Evolutionary conservation across 2,797 vertebrate genomes (phyloP).

Genomic region (Picus viridis): DNA sequence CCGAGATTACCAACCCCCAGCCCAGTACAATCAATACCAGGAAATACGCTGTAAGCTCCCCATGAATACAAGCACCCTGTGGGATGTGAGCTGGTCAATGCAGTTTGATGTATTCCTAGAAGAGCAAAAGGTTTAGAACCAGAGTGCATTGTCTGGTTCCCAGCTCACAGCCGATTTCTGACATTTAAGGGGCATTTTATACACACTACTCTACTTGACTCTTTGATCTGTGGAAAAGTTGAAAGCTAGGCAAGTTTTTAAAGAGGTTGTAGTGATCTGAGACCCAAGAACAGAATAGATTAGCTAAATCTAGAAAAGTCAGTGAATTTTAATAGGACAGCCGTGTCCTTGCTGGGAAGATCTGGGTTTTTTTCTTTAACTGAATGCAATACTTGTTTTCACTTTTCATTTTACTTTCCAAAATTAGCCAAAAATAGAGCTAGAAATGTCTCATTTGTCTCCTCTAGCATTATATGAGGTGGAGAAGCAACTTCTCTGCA

Average conservation of each 20-base stretch:
- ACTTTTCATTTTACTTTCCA: not conserved
- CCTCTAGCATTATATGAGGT: not conserved
- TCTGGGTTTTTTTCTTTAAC: not conserved
- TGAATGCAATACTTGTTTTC: not conserved
- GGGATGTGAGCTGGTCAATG: constrained; percentile 62
- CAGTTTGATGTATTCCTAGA: constrained; percentile 36
- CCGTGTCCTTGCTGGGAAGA: not conserved
- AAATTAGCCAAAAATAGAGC: not conserved
- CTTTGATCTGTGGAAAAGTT: not conserved
- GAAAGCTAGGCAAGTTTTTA: not conserved
- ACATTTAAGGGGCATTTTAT: not conserved
- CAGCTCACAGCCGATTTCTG: not conserved
- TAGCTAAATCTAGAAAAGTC: not conserved
- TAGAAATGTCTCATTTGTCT: not conserved
- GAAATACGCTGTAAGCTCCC: constrained; percentile 41
- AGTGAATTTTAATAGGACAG: not conserved
- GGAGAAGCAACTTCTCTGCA: not conserved
- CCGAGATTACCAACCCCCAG: constrained; percentile 6
- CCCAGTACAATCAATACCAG: constrained; percentile 40
- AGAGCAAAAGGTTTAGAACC: constrained; percentile 19
- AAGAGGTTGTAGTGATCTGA: not conserved
- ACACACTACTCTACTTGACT: not conserved
- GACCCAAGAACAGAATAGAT: not conserved
- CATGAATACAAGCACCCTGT: constrained; percentile 17
- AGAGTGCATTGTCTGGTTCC: not conserved